Evolutionary conservation across 2,888 invertebrate species (phyloP), one percentile per base, ranked within the genome.

Genomic region (Dolichomitus sp.): DNA sequence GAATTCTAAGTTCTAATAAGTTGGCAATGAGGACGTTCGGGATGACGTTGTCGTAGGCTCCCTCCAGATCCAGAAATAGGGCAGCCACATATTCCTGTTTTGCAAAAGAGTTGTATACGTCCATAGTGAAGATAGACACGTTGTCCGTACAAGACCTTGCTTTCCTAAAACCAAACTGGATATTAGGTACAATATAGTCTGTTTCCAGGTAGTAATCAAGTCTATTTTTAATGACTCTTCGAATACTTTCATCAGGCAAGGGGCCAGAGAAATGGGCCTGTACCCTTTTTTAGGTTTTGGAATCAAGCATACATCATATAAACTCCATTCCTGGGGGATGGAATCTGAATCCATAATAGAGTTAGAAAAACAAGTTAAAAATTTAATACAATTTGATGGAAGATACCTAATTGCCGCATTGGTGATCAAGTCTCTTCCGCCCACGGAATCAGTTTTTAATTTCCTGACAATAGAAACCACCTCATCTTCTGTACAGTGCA

Each of bases 151-250:
- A 59, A 5, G 73, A 73, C 11, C 45, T 17, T n/a, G 48, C 11
- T 27, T 73, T 73, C 1, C 59, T 12, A 14, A 73, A 73, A 30
- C 73, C 72, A 17, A 27, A 72, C 17, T 72, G 59, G 2, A 59
- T 45, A 30, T 30, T 50, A 17, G 72, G 72, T 17, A 72, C 6
- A 11, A 72, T 9, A 1, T 40, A 48, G 1, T 57, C 59, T 9
- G 42, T 72, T 42, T 72, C 59, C 14, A 48, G 12, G 45, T 27
- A 72, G 27, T 14, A 72, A 23, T 72, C 57, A 4, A 40, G 23
- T 4, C 72, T 6, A 19, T 48, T 73, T 61, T 61, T 45, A 7
- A 61, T 33, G 1, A 73, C 30, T 23, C 61, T 59, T 72, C 72
- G 27, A 59, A 72, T 5, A 72, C n/a, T 14, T 72, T 72, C 9